Evolutionary conservation across 2,113 vertebrate genomes (phyloP).

Genomic region (Periophthalmus modestus): DNA sequence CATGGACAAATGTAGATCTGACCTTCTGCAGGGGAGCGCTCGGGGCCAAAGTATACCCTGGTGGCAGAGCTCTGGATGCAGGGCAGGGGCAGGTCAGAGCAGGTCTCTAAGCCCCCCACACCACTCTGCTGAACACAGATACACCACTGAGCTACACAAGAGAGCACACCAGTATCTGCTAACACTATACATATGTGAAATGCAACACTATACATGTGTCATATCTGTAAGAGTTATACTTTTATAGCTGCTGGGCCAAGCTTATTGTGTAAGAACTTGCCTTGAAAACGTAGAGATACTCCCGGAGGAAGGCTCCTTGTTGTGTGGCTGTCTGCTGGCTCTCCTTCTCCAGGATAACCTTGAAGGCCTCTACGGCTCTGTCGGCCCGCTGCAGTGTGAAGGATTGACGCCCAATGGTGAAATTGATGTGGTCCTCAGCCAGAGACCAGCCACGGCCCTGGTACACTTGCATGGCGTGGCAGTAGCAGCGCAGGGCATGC

Average conservation of each 20-base stretch:
- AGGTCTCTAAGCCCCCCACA: conserved; percentile 63
- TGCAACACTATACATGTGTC: too few species aligned
- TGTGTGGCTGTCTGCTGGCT: conserved; percentile 92
- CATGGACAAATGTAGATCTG: conserved; percentile 19
- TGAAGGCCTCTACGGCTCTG: conserved; percentile 89
- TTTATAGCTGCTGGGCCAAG: too few species aligned
- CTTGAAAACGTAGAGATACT: conserved; percentile 97
- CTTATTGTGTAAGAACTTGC: conserved; percentile 57
- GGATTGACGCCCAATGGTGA: conserved; percentile 96
- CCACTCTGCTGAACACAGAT: conserved; percentile 76
- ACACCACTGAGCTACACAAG: not conserved
- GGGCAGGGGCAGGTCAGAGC: conserved; percentile 92
- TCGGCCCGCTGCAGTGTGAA: conserved; percentile 90
- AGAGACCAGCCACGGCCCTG: conserved; percentile 95
- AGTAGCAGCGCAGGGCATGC: conserved; percentile 95
- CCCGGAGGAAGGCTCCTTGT: conserved; percentile 93
- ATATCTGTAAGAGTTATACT: too few species aligned
- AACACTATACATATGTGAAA: too few species aligned
- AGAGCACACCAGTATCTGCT: not conserved
- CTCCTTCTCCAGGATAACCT: conserved; percentile 93
- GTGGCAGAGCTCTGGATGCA: conserved; percentile 90
- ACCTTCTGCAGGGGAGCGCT: conserved; percentile 93
- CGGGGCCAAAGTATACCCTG: conserved; percentile 94
- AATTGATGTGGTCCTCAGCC: conserved; percentile 98
- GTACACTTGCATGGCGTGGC: conserved; percentile 98